These are phyloP conservation scores for Nomada fucata DNA, from an alignment of 2,888 invertebrate genomes.

Conservation along the genomic window DNA sequence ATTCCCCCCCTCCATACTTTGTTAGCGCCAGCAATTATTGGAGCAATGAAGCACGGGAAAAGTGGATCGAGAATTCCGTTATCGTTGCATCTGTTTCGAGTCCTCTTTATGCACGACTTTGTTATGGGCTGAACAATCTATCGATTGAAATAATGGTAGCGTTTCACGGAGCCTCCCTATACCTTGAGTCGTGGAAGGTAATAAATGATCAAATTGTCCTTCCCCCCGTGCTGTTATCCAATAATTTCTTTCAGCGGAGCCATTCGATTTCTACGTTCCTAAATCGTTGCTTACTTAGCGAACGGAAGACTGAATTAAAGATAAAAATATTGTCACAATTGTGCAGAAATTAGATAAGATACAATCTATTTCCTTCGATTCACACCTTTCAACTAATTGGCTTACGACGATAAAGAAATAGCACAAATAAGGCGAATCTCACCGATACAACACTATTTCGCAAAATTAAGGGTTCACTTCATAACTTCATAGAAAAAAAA, in stretches of 20 bases:
- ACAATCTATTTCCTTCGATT: background rate
- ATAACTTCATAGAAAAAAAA: too few relatives aligned
- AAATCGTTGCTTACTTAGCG: background rate
- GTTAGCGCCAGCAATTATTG: conserved; percentile 33
- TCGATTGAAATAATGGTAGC: conserved; percentile 42
- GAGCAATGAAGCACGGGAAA: conserved; percentile 18
- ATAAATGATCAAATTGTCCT: conserved; percentile 35
- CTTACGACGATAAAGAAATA: too few relatives aligned
- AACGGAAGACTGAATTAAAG: background rate
- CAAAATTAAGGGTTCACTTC: too few relatives aligned
- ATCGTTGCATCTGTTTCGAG: conserved; percentile 43
- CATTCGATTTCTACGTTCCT: background rate
- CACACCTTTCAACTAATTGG: background rate
- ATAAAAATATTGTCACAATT: background rate
- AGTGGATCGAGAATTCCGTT: conserved; percentile 33
- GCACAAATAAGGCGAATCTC: too few relatives aligned
- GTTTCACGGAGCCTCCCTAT: conserved; percentile 2
- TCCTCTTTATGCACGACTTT: conserved; percentile 13
- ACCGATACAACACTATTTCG: too few relatives aligned
- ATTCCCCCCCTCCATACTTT: too few relatives aligned
- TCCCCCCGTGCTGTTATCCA: conserved; percentile 7
- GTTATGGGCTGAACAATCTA: conserved; percentile 33
- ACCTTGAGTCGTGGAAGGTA: conserved; percentile 6
- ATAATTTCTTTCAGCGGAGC: conserved; percentile 2
- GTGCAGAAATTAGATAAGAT: too few relatives aligned